Conservation (phyloP, 2,113 vertebrate genomes). For the Xiphophorus maculatus region DNA sequence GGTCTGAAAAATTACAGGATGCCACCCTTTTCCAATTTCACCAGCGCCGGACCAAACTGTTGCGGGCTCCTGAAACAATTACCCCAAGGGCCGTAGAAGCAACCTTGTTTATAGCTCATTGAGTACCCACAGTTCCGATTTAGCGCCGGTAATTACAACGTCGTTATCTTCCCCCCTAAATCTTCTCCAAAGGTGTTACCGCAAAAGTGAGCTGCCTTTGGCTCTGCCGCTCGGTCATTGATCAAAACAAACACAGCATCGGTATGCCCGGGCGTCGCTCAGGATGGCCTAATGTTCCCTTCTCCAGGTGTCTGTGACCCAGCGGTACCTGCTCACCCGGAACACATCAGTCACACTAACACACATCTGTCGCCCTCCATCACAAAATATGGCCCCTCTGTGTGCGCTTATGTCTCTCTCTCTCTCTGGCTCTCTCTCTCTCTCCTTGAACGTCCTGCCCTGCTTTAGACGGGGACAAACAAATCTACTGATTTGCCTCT, state of each 20-base stretch:
- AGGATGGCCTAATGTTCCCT: slow-evolving; percentile 42
- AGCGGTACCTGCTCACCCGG: slow-evolving; percentile 53
- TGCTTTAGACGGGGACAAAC: slow-evolving; percentile 67
- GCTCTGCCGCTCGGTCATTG: slow-evolving; percentile 49
- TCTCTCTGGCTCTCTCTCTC: slow-evolving; percentile 52
- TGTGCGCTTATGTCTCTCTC: slow-evolving; percentile 51
- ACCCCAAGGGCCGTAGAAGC: slow-evolving; percentile 67
- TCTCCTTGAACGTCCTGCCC: slow-evolving; percentile 63
- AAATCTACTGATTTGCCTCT: slow-evolving; percentile 72
- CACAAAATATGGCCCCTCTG: slow-evolving; percentile 53
- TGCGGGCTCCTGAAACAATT: slow-evolving; percentile 73
- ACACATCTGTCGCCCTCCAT: slow-evolving; percentile 73
- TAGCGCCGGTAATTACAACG: slow-evolving; percentile 71
- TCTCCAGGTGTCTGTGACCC: slow-evolving; percentile 69
- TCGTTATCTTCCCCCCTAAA: slow-evolving; percentile 60
- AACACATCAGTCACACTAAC: slow-evolving; percentile 74
- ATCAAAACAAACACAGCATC: slow-evolving; percentile 56
- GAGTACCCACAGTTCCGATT: slow-evolving; percentile 70
- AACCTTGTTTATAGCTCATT: slow-evolving; percentile 78
- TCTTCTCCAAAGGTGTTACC: slow-evolving; percentile 55
- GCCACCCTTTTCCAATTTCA: slow-evolving; percentile 71
- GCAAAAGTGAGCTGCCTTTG: slow-evolving; percentile 47
- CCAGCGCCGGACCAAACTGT: slow-evolving; percentile 67
- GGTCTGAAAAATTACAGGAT: slow-evolving; percentile 78
- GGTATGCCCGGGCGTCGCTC: slow-evolving; percentile 46